Base-by-base conservation (phyloP, 2,113 vertebrate genomes). In the Phalacrocorax aristotelis region DNA sequence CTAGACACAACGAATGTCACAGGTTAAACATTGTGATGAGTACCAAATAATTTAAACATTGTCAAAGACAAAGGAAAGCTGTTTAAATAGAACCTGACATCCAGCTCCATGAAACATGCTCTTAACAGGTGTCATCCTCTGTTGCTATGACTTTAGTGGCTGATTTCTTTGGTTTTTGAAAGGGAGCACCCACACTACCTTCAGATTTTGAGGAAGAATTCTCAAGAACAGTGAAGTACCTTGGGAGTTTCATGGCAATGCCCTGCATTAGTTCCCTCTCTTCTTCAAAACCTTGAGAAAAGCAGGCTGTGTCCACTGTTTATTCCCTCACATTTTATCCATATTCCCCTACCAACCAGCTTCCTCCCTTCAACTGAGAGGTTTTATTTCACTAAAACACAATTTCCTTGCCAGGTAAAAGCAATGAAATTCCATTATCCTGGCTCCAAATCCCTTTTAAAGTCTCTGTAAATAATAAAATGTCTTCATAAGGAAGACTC, bases 1-100 rank as follows among this genome's bases (percentile, higher is more conserved):
- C 26, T 13, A 11, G 27, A 21, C 13, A 8, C 0, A 4, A 15
- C 36, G 76, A 64, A 68, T 3, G 2, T 4, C 62, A 29, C 3
- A 5, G 10, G 11, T 26, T 15, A 40, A 66, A 64, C 25, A 1
- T 8, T 27, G 22, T 21, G 34, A 1, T 2, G 23, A 82, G 21
- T 26, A 49, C 11, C 42, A 83, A 79, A 55, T 18, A 2, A 16
- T 7, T 2, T 32, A 13, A 72, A 27, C 32, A 5, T 6, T 32
- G 27, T 1, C 44, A 60, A 49, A 78, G 52, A 55, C 7, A 71
- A 68, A 65, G 36, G 29, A 79, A 46, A 86, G 68, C 29, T 54
- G 42, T 52, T 60, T 4, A 25, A 76, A 65, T 3, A 46, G 65
- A 79, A 38, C 22, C 55, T 69, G 32, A 23, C 27, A 58, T 15